These are phyloP conservation scores for Monopterus albus DNA, from an alignment of 2,113 vertebrate genomes.

Conservation along the genomic window DNA sequence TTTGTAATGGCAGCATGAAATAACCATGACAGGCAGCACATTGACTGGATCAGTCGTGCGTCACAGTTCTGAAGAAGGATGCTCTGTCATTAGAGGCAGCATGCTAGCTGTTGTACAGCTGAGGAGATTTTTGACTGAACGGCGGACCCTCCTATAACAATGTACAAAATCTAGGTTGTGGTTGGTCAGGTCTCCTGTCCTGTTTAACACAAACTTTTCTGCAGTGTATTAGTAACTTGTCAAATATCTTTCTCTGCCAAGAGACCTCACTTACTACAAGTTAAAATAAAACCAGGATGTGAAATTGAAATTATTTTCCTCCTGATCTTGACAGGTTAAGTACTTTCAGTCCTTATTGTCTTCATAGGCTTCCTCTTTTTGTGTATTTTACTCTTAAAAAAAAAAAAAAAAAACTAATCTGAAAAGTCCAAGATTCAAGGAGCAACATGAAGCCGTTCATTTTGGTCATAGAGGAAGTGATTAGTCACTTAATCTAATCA, in stretches of 20 bases:
- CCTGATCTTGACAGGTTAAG: background rate
- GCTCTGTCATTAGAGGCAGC: constrained; percentile 26
- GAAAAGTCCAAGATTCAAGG: background rate
- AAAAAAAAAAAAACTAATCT: background rate
- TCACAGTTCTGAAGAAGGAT: constrained; percentile 30
- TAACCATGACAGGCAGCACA: constrained; percentile 47
- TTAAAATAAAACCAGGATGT: background rate
- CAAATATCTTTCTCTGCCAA: too few relatives aligned
- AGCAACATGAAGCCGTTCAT: background rate
- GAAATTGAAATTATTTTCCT: background rate
- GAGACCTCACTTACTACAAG: too few relatives aligned
- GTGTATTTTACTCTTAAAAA: too few relatives aligned
- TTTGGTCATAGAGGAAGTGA: too few relatives aligned
- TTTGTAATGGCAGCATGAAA: constrained; percentile 58
- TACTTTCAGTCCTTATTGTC: background rate
- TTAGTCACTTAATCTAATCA: too few relatives aligned
- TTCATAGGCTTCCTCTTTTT: background rate
- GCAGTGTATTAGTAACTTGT: background rate
- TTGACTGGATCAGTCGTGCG: constrained; percentile 23
- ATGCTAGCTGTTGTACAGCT: background rate
- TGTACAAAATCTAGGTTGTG: too few relatives aligned
- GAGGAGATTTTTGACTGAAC: background rate
- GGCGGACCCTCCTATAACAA: too few relatives aligned
- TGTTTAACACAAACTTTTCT: background rate
- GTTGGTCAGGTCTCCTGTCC: background rate